These are phyloP conservation scores for Zaprionus bogoriensis DNA, from an alignment of 2,888 invertebrate species.

Conservation along the genomic window DNA sequence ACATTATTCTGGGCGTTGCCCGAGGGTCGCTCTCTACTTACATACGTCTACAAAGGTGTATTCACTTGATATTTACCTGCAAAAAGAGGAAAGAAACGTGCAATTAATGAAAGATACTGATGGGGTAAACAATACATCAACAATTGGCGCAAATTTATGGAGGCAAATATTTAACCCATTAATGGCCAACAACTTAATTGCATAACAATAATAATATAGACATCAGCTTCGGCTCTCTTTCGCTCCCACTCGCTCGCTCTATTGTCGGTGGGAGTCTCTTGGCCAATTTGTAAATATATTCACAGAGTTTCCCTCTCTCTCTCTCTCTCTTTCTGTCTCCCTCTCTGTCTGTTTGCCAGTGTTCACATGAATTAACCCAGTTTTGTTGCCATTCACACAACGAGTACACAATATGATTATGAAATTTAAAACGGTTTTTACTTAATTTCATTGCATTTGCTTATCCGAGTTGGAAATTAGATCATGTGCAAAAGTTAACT, in stretches of 20 bases:
- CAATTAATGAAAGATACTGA: neutral
- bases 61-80: slow-evolving; percentile 26
- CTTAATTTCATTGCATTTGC: slow-evolving; percentile 52
- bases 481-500: slow-evolving; percentile 33
- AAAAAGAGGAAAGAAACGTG: slow-evolving; percentile 14
- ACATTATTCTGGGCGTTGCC: neutral
- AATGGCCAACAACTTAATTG: slow-evolving; percentile 1
- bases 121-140: neutral
- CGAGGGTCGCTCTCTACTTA: neutral
- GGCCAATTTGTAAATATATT: slow-evolving; percentile 4
- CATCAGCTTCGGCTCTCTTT: neutral
- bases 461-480: slow-evolving; percentile 43
- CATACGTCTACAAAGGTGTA: neutral
- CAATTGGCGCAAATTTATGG: neutral
- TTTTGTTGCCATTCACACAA: slow-evolving; percentile 48
- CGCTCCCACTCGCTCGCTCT: neutral
- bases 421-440: slow-evolving; percentile 57
- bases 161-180: neutral
- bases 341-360: slow-evolving; percentile 1
- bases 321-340: neutral
- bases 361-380: slow-evolving; percentile 55
- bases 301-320: neutral
- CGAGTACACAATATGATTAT: slow-evolving; percentile 43
- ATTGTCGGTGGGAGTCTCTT: neutral
- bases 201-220: slow-evolving; percentile 8